phyloP scores from a whole-genome alignment of 2,888 invertebrate genomes.

The Drosophila rubida region DNA sequence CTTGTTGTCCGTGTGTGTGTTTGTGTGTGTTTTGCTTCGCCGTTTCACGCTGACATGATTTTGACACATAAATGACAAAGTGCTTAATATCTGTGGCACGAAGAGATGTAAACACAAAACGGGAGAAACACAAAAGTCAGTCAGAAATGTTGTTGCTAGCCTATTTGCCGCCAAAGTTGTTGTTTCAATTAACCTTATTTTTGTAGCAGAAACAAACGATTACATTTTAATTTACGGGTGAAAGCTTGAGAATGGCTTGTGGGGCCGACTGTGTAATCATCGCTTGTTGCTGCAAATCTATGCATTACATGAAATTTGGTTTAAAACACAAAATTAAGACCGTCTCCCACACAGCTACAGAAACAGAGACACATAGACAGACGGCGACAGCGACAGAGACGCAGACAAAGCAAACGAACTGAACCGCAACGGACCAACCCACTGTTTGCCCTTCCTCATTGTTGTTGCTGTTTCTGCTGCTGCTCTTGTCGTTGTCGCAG shows the following conservation, averaged over 20 bases:
- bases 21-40: background rate
- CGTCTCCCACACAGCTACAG: conserved; percentile 33
- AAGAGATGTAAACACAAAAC: conserved; percentile 8
- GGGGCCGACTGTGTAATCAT: background rate
- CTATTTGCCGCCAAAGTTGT: background rate
- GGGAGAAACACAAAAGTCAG: background rate
- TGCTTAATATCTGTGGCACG: conserved; percentile 59
- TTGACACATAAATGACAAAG: conserved; percentile 76
- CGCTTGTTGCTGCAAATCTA: background rate
- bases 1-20: conserved; percentile 4
- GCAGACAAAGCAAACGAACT: conserved; percentile 4
- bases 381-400: background rate
- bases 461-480: conserved; percentile 29
- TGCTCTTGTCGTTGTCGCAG: background rate
- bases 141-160: background rate
- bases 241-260: background rate
- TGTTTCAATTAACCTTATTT: conserved; percentile 3
- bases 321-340: conserved; percentile 17
- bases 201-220: conserved; percentile 27
- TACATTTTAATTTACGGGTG: conserved; percentile 44
- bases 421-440: conserved; percentile 18
- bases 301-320: conserved; percentile 37
- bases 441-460: conserved; percentile 35
- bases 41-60: conserved; percentile 65
- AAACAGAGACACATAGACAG: no score